Conservation (phyloP, 2,888 invertebrate species). For the Hirtodrosophila confusa region DNA sequence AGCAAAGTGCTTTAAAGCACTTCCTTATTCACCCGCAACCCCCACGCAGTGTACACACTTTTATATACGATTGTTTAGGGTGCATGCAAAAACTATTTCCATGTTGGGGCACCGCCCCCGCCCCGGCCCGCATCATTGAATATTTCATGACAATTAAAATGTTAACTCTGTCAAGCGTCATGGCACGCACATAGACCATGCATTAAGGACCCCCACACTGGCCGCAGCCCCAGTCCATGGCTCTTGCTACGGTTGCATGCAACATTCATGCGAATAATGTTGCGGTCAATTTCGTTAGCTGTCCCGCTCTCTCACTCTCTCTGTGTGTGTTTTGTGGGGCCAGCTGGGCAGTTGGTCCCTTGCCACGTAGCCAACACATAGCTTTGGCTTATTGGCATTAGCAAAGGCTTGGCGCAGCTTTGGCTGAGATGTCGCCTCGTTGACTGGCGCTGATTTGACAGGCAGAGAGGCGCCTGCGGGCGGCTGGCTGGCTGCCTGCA, state of each 20-base stretch:
- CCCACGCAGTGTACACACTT: constrained; percentile 9
- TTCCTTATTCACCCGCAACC: background rate
- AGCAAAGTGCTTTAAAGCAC: too few relatives aligned
- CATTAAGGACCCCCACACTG: constrained; percentile 12
- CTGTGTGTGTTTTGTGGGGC: constrained; percentile 9
- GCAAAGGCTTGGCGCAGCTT: constrained; percentile 47
- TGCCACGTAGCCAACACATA: constrained; percentile 16
- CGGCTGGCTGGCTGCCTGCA: constrained; percentile 14
- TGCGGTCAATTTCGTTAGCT: constrained; percentile 74
- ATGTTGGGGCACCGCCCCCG: constrained; percentile 44
- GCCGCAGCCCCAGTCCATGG: background rate
- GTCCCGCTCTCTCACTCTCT: background rate
- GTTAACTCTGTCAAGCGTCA: constrained; percentile 74
- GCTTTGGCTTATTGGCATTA: constrained; percentile 71
- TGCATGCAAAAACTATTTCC: constrained; percentile 72
- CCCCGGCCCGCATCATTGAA: constrained; percentile 50
- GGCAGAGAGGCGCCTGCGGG: background rate
- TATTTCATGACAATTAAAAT: constrained; percentile 81
- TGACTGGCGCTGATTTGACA: constrained; percentile 52
- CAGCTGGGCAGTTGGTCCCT: constrained; percentile 6
- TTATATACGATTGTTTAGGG: background rate
- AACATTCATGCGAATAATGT: constrained; percentile 72
- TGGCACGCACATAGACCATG: constrained; percentile 56
- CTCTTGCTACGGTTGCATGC: constrained; percentile 43
- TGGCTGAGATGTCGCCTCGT: constrained; percentile 18